Evolutionary conservation across 2,113 vertebrate genomes (phyloP).

Genomic region (Macaca mulatta): DNA sequence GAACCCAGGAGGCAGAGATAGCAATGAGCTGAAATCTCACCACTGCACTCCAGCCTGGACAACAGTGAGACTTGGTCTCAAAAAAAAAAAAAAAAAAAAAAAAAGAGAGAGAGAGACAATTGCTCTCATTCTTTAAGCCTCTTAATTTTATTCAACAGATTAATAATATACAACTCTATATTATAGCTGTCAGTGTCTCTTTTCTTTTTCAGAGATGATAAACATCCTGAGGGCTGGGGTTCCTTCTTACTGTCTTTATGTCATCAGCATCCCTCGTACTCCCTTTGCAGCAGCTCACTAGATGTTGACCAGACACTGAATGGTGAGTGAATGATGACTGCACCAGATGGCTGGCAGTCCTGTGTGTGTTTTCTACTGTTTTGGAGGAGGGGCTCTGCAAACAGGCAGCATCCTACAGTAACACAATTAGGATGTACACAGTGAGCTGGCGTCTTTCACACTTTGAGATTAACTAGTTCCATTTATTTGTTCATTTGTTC

Average conservation of each 20-base stretch:
- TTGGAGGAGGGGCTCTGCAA: neutral
- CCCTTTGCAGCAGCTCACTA: neutral
- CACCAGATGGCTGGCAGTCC: no score
- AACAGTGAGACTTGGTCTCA: no score
- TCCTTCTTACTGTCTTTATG: neutral
- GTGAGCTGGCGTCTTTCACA: neutral
- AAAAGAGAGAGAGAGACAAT: neutral
- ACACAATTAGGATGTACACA: neutral
- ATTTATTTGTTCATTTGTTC: neutral
- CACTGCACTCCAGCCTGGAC: no score
- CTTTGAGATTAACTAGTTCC: neutral
- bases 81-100: no score
- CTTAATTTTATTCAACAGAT: neutral
- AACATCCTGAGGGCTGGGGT: neutral
- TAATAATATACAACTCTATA: neutral
- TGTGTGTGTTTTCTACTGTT: neutral
- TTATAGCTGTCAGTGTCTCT: neutral
- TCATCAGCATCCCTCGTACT: neutral
- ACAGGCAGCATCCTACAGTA: neutral
- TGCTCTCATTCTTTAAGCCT: neutral
- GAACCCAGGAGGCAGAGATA: no score
- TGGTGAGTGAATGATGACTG: neutral
- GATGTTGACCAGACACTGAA: neutral
- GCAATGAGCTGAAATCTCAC: no score
- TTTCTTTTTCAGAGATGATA: slow-evolving; percentile 17